These are phyloP conservation scores for Capromys pilorides DNA, from an alignment of 2,797 vertebrate genomes.

Conservation along the genomic window DNA sequence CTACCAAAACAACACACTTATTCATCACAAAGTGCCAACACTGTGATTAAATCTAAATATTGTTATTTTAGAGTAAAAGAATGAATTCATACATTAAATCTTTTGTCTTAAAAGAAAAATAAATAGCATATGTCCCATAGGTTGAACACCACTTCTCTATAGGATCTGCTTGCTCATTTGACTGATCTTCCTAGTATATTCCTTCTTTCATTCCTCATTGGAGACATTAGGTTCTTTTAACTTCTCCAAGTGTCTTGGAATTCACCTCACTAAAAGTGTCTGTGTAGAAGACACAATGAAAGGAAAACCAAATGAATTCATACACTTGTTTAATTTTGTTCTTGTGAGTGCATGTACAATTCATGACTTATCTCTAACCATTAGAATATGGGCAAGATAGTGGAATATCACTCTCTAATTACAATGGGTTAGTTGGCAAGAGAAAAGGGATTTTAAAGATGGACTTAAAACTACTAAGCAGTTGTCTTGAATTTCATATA, in stretches of 20 bases:
- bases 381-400: neutral
- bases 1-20: neutral
- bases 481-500: neutral
- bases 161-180: neutral
- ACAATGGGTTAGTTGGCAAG: neutral
- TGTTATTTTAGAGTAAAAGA: neutral
- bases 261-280: neutral
- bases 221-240: neutral
- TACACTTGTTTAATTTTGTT: neutral
- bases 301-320: neutral
- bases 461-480: neutral
- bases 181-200: neutral
- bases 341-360: neutral
- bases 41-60: neutral
- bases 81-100: neutral
- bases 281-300: neutral
- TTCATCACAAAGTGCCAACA: neutral
- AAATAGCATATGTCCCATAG: neutral
- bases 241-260: neutral
- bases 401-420: neutral
- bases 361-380: neutral
- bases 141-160: neutral
- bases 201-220: neutral
- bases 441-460: neutral
- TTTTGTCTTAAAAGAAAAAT: neutral